A percentile compares a stretch with the other conserved stretches of the same genome.
Conservation (phyloP, 1,140 invertebrate genomes). For the Drosophila willistoni region DNA sequence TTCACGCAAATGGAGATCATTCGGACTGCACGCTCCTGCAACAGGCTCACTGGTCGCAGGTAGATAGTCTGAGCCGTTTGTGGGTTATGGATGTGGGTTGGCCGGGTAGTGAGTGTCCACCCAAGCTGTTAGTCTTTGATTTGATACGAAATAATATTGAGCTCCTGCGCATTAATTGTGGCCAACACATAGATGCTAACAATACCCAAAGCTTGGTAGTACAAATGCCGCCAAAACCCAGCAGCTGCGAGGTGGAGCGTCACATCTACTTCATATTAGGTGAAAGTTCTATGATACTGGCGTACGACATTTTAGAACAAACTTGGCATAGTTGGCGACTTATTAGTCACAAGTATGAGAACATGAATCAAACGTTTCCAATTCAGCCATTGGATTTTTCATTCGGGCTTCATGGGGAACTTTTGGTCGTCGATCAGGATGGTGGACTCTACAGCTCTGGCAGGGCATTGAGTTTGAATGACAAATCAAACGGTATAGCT, state of each 20-base stretch:
- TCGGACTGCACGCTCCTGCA: conserved; percentile 65
- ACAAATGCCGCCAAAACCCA: conserved; percentile 61
- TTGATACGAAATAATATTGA: conserved; percentile 70
- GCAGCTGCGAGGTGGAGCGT: conserved; percentile 60
- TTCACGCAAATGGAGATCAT: conserved; percentile 53
- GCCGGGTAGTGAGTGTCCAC: conserved; percentile 47
- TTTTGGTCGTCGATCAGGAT: conserved; percentile 64
- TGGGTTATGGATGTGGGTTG: conserved; percentile 78
- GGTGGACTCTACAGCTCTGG: conserved; percentile 62
- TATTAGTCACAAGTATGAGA: conserved; percentile 63
- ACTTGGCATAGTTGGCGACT: conserved; percentile 57
- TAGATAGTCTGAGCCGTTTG: conserved; percentile 66
- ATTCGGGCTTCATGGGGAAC: conserved; percentile 54
- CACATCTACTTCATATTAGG: conserved; percentile 70
- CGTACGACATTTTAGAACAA: conserved; percentile 78
- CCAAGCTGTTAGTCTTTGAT: conserved; percentile 76
- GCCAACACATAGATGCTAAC: conserved; percentile 45
- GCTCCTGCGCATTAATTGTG: conserved; percentile 71
- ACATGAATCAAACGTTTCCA: conserved; percentile 59
- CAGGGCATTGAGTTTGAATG: conserved; percentile 34
- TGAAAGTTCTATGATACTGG: conserved; percentile 49
- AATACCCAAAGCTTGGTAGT: conserved; percentile 50
- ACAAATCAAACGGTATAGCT: background rate
- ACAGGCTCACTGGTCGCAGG: conserved; percentile 74
- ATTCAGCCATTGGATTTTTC: conserved; percentile 69